Conservation (phyloP, 2,113 vertebrate species). For the Microcebus jonahi region DNA sequence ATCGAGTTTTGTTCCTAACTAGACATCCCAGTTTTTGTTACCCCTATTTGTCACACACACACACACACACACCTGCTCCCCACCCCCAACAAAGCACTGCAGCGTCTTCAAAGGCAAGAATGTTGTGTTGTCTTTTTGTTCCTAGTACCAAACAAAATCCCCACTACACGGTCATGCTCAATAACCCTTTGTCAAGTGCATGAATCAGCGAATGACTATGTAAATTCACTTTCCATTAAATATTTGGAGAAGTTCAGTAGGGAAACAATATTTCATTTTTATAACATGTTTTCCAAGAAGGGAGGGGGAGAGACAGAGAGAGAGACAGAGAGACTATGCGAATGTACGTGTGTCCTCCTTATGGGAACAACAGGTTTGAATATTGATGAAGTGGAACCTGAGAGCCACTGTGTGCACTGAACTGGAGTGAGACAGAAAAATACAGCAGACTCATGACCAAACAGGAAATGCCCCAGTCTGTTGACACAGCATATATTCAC, state of each 20-base stretch:
- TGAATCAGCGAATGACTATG: background rate
- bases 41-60: too few relatives aligned
- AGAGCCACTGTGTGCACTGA: background rate
- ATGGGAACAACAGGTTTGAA: slow-evolving; percentile 44
- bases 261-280: background rate
- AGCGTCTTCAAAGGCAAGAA: background rate
- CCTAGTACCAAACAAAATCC: background rate
- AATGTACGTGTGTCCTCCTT: background rate
- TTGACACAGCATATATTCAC: slow-evolving; percentile 1
- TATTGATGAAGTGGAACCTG: slow-evolving; percentile 48
- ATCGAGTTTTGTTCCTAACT: background rate
- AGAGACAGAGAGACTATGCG: background rate
- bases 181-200: background rate
- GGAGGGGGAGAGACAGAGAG: background rate
- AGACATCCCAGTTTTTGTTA: background rate
- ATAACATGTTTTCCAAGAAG: background rate
- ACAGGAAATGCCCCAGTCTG: background rate
- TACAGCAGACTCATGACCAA: background rate
- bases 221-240: background rate
- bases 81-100: background rate
- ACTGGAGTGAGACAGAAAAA: slow-evolving; percentile 35
- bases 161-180: background rate
- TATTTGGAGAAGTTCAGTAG: background rate
- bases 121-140: background rate
- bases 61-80: too few relatives aligned